Conservation (phyloP, 2,113 vertebrate species). For the Otolemur garnettii region DNA sequence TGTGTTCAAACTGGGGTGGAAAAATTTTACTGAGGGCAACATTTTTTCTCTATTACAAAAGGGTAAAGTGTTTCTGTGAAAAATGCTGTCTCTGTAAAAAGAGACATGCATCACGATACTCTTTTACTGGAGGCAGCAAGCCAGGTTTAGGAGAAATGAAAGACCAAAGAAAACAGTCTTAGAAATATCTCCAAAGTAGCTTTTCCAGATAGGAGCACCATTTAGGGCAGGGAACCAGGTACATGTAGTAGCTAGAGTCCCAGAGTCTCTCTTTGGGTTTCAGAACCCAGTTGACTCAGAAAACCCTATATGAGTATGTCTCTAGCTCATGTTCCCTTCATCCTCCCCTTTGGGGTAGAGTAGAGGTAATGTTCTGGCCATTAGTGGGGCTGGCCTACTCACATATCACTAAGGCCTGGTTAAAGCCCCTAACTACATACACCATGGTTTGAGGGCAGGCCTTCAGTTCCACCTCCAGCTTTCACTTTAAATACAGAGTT, state of each 20-base stretch:
- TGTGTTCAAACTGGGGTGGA: constrained; percentile 77
- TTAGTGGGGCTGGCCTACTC: neutral
- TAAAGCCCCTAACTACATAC: neutral
- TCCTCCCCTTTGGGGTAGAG: neutral
- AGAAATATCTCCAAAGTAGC: neutral
- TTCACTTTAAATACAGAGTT: neutral
- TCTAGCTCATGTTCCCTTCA: neutral
- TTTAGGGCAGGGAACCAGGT: neutral
- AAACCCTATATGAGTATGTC: neutral
- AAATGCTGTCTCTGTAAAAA: constrained; percentile 74
- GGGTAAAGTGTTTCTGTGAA: constrained; percentile 82
- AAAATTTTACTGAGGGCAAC: constrained; percentile 79
- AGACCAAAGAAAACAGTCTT: constrained; percentile 41
- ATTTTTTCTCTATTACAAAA: constrained; percentile 83
- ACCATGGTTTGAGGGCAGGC: neutral
- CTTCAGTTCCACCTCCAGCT: neutral
- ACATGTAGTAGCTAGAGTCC: neutral
- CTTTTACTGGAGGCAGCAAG: constrained; percentile 56
- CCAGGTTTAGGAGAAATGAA: constrained; percentile 57
- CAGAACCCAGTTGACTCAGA: neutral
- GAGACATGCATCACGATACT: constrained; percentile 64
- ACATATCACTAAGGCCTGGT: neutral
- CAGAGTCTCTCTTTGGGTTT: neutral
- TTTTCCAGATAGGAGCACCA: neutral
- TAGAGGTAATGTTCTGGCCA: neutral